These are phyloP conservation scores for Clistopyga incitator DNA, from an alignment of 2,888 invertebrate genomes.

Conservation along the genomic window DNA sequence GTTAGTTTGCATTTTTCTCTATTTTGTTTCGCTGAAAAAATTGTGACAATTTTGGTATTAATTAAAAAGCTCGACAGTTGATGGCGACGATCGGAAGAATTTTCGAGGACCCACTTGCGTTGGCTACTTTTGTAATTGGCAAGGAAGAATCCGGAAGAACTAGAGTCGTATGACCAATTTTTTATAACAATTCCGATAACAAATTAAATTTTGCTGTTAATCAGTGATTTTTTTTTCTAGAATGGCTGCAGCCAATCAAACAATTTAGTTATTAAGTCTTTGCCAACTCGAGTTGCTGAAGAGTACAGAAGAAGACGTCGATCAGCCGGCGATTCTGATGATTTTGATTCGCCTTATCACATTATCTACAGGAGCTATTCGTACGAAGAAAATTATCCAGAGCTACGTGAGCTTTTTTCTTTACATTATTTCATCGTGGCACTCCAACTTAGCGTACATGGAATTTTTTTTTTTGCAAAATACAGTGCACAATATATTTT, in stretches of 20 bases:
- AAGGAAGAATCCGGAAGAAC: constrained; percentile 12
- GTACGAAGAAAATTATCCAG: neutral
- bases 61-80: neutral
- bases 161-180: constrained; percentile 28
- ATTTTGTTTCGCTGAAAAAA: neutral
- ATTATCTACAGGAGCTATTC: constrained; percentile 40
- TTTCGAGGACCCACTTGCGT: constrained; percentile 21
- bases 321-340: constrained; percentile 21
- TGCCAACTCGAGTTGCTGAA: constrained; percentile 44
- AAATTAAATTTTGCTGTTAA: neutral
- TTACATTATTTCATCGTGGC: neutral
- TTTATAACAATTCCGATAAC: neutral
- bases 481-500: neutral
- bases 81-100: constrained; percentile 28
- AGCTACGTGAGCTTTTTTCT: constrained; percentile 15
- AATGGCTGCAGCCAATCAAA: constrained; percentile 47
- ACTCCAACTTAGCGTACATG: neutral
- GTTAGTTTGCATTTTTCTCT: constrained; percentile 24
- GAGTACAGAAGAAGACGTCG: constrained; percentile 41
- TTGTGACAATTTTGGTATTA: neutral
- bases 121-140: constrained; percentile 49
- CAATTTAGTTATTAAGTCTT: constrained; percentile 42
- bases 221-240: constrained; percentile 21
- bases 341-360: constrained; percentile 50
- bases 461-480: neutral